phyloP scores from a whole-genome alignment of 2,888 invertebrate species.

The Drosophila buzzatii region DNA sequence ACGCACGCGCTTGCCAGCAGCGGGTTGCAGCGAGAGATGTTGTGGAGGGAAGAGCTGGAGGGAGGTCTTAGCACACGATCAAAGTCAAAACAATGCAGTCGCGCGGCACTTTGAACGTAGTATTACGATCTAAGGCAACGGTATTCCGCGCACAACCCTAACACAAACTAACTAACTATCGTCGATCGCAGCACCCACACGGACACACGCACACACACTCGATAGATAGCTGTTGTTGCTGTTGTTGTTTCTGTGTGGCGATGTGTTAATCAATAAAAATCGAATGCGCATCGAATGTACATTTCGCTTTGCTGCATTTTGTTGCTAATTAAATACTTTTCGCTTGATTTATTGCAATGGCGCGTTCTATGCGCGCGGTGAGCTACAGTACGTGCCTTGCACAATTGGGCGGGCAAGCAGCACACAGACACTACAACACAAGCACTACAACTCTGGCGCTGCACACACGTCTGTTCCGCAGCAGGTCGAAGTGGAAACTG shows the following conservation, averaged over 20 bases:
- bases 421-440: constrained; percentile 16
- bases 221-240: not conserved
- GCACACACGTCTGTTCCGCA: constrained; percentile 42
- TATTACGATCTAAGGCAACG: constrained; percentile 40
- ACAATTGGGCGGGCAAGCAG: constrained; percentile 38
- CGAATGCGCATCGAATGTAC: constrained; percentile 55
- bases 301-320: constrained; percentile 51
- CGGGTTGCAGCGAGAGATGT: not conserved
- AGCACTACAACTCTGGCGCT: constrained; percentile 17
- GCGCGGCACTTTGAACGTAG: constrained; percentile 64
- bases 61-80: constrained; percentile 55
- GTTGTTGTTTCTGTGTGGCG: constrained; percentile 12
- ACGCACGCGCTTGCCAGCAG: constrained; percentile 69
- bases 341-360: constrained; percentile 49
- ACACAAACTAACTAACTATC: not conserved
- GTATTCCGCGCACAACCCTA: constrained; percentile 29
- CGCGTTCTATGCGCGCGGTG: constrained; percentile 15
- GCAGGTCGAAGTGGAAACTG: constrained; percentile 39
- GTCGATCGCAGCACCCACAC: constrained; percentile 42
- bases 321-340: constrained; percentile 46
- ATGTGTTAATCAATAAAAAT: constrained; percentile 73
- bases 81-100: constrained; percentile 71
- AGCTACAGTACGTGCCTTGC: constrained; percentile 57
- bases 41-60: not conserved
- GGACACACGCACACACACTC: constrained; percentile 15